phyloP scores from a whole-genome alignment of 2,113 vertebrate species.

The Hyperoodon ampullatus region DNA sequence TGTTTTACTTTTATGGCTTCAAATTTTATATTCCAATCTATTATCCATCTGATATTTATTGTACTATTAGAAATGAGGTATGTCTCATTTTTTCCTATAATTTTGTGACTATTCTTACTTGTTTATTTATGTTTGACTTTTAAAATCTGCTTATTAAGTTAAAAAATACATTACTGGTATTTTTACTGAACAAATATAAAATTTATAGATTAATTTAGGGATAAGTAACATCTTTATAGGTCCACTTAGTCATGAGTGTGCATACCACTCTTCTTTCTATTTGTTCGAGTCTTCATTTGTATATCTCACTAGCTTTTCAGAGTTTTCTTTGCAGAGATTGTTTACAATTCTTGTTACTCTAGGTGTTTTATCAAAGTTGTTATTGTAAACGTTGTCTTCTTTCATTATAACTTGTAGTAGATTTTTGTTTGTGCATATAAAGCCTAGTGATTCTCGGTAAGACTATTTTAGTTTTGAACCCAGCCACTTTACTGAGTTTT shows the following conservation, averaged over 20 bases:
- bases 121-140: background rate
- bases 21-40: background rate
- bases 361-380: background rate
- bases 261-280: background rate
- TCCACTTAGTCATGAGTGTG: background rate
- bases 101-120: background rate
- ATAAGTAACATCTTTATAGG: background rate
- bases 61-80: background rate
- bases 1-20: background rate
- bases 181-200: background rate
- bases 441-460: background rate
- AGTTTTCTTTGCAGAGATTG: background rate
- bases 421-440: background rate
- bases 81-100: background rate
- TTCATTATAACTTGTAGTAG: background rate
- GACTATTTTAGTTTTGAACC: constrained; percentile 22
- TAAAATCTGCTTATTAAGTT: background rate
- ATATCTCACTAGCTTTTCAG: background rate
- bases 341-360: background rate
- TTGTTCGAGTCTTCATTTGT: constrained; percentile 16
- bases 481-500: background rate
- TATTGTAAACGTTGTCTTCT: background rate
- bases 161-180: background rate
- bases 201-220: background rate
- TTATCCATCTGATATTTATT: background rate